Conservation (phyloP, 2,113 vertebrate species). For the Trogon surrucura region DNA sequence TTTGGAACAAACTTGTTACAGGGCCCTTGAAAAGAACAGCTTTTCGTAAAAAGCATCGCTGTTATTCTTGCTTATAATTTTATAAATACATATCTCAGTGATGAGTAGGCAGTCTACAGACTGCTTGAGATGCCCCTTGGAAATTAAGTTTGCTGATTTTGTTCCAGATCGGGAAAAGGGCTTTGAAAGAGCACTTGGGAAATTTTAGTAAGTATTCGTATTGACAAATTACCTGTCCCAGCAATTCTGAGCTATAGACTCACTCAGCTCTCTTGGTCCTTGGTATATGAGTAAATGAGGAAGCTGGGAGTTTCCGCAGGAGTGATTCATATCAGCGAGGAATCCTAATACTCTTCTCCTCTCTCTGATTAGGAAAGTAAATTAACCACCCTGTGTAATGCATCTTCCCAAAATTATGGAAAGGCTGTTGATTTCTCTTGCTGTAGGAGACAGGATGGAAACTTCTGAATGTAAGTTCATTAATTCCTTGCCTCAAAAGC, state of each 20-base stretch:
- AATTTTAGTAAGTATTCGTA: not conserved
- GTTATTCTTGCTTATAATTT: not conserved
- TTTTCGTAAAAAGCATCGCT: rapidly evolving
- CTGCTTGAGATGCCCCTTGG: not conserved
- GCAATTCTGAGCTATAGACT: not conserved
- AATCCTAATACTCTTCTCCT: not conserved
- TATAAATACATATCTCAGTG: not conserved
- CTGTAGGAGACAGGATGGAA: not conserved
- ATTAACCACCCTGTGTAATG: not conserved
- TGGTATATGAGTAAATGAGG: not conserved
- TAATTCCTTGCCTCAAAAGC: not conserved
- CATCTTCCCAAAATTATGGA: not conserved
- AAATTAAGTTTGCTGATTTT: not conserved
- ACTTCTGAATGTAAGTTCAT: not conserved
- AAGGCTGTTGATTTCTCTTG: not conserved
- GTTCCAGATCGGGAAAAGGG: not conserved
- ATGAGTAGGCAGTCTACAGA: not conserved
- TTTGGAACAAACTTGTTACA: not conserved
- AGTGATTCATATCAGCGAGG: not conserved
- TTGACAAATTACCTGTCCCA: not conserved
- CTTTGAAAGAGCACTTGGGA: not conserved
- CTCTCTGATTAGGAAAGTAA: not conserved
- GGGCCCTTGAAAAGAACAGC: not conserved
- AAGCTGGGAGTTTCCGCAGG: conserved; percentile 22
- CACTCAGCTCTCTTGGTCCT: conserved; percentile 5